Conservation (phyloP, 2,888 invertebrate genomes). For the Capitulum mitella region DNA sequence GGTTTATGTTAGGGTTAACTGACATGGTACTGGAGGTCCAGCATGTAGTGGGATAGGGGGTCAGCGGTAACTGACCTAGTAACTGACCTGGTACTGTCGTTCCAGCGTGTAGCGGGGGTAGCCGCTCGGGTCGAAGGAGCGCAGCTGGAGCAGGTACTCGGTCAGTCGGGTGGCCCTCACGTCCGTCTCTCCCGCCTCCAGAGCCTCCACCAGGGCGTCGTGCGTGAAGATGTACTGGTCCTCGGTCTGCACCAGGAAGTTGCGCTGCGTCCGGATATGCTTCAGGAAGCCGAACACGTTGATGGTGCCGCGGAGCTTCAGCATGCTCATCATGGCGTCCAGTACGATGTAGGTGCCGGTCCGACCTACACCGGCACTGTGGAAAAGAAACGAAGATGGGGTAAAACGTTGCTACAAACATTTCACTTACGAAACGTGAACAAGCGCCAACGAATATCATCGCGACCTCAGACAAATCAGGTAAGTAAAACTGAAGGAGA, state of each 20-base stretch:
- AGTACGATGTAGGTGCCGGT: conserved; percentile 95
- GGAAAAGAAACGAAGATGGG: conserved; percentile 28
- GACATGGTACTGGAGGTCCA: too few relatives aligned
- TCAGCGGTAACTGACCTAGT: neutral
- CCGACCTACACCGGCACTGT: conserved; percentile 88
- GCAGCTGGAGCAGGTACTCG: conserved; percentile 45
- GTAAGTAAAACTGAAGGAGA: too few relatives aligned
- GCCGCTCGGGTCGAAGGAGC: conserved; percentile 32
- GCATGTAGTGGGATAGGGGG: too few relatives aligned
- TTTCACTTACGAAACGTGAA: too few relatives aligned
- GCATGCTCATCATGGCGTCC: conserved; percentile 89
- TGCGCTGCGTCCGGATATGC: conserved; percentile 89
- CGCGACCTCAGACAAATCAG: too few relatives aligned
- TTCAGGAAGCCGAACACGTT: conserved; percentile 89
- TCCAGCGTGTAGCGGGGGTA: conserved; percentile 48
- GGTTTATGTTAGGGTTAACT: too few relatives aligned
- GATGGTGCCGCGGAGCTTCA: conserved; percentile 72
- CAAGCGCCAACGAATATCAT: too few relatives aligned
- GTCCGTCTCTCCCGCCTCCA: conserved; percentile 79
- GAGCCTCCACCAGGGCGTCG: conserved; percentile 88
- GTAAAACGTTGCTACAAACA: too few relatives aligned
- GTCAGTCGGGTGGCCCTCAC: conserved; percentile 52
- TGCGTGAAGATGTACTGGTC: conserved; percentile 98
- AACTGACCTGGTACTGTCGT: conserved; percentile 61
- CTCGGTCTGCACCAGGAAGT: conserved; percentile 95